Conservation (phyloP, 2,888 invertebrate genomes). For the Caenorhabditis drosophilae region DNA sequence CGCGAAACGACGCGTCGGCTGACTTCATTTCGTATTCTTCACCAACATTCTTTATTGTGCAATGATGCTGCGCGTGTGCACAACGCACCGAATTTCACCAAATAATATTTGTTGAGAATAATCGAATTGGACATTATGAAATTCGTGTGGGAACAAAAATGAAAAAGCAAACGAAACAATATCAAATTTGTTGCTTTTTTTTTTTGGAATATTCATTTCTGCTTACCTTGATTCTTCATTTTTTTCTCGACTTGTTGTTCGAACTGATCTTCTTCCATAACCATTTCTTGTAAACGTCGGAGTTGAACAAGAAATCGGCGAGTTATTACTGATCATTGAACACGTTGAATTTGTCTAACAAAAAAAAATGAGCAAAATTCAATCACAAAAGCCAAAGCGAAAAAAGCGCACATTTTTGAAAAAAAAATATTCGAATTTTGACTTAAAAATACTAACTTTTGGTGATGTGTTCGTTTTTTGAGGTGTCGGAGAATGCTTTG, state of each 20-base stretch:
- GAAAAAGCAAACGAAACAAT: background rate
- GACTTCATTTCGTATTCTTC: too few relatives aligned
- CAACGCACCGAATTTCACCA: too few relatives aligned
- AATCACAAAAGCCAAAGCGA: slow-evolving; percentile 1
- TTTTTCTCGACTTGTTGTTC: slow-evolving; percentile 29
- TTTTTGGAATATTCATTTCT: too few relatives aligned
- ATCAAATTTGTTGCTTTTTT: background rate
- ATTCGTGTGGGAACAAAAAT: too few relatives aligned
- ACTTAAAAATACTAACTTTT: slow-evolving; percentile 16
- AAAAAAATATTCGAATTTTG: too few relatives aligned
- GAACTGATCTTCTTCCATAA: slow-evolving; percentile 18
- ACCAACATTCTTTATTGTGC: too few relatives aligned
- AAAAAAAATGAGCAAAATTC: slow-evolving; percentile 1
- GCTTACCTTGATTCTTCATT: slow-evolving; percentile 2
- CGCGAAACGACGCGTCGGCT: too few relatives aligned
- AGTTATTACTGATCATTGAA: background rate
- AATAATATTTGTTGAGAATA: too few relatives aligned
- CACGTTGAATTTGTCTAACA: slow-evolving; percentile 4
- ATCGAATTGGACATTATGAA: too few relatives aligned
- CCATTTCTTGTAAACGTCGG: slow-evolving; percentile 20
- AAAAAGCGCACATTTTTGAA: too few relatives aligned
- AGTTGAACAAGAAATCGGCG: too few relatives aligned
- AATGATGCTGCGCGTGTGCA: too few relatives aligned
- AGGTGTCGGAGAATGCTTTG: slow-evolving; percentile 2
- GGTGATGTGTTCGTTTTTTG: slow-evolving; percentile 13